Evolutionary conservation across 1,140 invertebrate species (phyloP).

Genomic region (Pseudoatta argentina): DNA sequence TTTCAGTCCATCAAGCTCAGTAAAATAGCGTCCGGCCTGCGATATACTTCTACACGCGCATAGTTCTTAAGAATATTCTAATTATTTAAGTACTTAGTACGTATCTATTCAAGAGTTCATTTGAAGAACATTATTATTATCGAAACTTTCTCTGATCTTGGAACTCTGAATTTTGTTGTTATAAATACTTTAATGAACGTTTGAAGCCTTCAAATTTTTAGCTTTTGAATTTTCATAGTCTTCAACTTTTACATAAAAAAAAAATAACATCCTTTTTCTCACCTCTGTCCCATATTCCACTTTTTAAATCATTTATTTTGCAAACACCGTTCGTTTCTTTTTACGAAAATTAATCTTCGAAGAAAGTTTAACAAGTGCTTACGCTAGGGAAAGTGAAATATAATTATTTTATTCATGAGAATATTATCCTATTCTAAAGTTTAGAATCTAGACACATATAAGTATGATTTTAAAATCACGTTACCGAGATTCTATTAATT

Average conservation of each 20-base stretch:
- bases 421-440: too few relatives aligned
- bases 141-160: slow-evolving; percentile 11
- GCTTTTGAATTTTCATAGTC: slow-evolving; percentile 22
- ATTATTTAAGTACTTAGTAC: slow-evolving; percentile 16
- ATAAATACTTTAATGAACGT: slow-evolving; percentile 21
- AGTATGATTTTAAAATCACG: background rate
- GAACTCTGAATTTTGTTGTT: slow-evolving; percentile 34
- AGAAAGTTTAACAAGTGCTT: background rate
- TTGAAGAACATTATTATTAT: slow-evolving; percentile 31
- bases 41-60: background rate
- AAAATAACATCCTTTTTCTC: background rate
- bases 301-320: slow-evolving; percentile 15
- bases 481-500: background rate
- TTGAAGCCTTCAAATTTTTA: slow-evolving; percentile 18
- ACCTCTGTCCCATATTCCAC: background rate
- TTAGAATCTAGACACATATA: too few relatives aligned
- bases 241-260: slow-evolving; percentile 3
- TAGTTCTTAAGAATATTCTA: background rate
- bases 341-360: background rate
- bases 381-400: background rate
- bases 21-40: slow-evolving; percentile 45
- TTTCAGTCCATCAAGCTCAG: slow-evolving; percentile 73
- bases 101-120: slow-evolving; percentile 17
- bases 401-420: background rate
- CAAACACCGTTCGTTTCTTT: background rate